These are phyloP conservation scores for Dunckerocampus dactyliophorus DNA, from an alignment of 2,113 vertebrate species.

Conservation along the genomic window DNA sequence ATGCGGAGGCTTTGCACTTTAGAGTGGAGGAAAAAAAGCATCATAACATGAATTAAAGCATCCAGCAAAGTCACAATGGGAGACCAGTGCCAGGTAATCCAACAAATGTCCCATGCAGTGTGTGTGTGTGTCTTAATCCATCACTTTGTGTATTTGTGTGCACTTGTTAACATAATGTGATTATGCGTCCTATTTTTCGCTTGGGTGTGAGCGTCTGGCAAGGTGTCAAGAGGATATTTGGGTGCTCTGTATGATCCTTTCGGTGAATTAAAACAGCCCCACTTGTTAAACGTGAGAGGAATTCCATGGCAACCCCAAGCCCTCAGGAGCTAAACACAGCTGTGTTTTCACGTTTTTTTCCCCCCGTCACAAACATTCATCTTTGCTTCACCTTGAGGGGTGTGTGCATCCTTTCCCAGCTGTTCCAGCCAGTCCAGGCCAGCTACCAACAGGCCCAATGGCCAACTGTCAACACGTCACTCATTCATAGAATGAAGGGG, in stretches of 20 bases:
- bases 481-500: conserved; percentile 28
- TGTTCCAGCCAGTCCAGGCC: conserved; percentile 14
- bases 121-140: neutral
- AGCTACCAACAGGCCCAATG: conserved; percentile 17
- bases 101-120: conserved; percentile 14
- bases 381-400: conserved; percentile 50
- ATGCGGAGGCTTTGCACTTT: conserved; percentile 21
- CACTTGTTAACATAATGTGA: conserved; percentile 58
- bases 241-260: conserved; percentile 43
- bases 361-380: conserved; percentile 18
- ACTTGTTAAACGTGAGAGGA: conserved; percentile 43
- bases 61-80: conserved; percentile 26
- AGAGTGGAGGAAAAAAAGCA: conserved; percentile 3
- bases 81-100: conserved; percentile 21
- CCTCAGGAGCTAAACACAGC: conserved; percentile 43
- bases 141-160: conserved; percentile 12
- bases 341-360: conserved; percentile 23
- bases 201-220: conserved; percentile 50
- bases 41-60: conserved; percentile 23
- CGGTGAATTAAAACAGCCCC: conserved; percentile 31
- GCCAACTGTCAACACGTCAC: conserved; percentile 27
- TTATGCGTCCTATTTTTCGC: conserved; percentile 57
- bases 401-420: conserved; percentile 26
- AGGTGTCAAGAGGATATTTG: conserved; percentile 61
- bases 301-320: conserved; percentile 48